Conservation (phyloP, 2,888 invertebrate genomes). For the Tachina fera region DNA sequence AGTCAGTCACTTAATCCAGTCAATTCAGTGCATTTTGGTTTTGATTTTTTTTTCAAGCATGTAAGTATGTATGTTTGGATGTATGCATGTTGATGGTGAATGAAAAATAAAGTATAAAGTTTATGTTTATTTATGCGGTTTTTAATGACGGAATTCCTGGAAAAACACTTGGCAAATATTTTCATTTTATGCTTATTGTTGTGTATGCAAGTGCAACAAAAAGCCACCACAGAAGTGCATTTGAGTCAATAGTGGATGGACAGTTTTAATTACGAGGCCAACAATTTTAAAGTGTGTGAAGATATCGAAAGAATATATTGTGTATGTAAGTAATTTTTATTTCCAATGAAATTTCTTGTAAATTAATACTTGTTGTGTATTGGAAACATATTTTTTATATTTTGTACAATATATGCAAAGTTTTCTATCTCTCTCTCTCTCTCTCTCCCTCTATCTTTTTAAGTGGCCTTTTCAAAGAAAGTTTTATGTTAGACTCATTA, state of each 20-base stretch:
- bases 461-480: not conserved
- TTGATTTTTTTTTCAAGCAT: not conserved
- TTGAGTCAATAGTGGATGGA: slow-evolving; percentile 35
- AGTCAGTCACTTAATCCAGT: not conserved
- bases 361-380: slow-evolving; percentile 2
- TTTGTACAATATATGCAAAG: too few relatives aligned
- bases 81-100: slow-evolving; percentile 12
- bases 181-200: slow-evolving; percentile 44
- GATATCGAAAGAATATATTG: slow-evolving; percentile 14
- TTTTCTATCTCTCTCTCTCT: not conserved
- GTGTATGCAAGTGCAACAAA: slow-evolving; percentile 32
- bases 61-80: not conserved
- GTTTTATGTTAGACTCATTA: slow-evolving; percentile 23
- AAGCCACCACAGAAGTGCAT: slow-evolving; percentile 23
- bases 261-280: slow-evolving; percentile 48
- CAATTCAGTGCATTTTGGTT: not conserved
- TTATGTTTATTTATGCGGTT: slow-evolving; percentile 77
- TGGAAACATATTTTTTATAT: not conserved
- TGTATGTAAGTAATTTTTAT: not conserved
- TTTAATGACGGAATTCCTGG: slow-evolving; percentile 78
- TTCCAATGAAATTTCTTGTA: slow-evolving; percentile 19
- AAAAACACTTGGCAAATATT: slow-evolving; percentile 76
- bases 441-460: too few relatives aligned
- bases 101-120: slow-evolving; percentile 48
- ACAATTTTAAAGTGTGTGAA: slow-evolving; percentile 35